Evolutionary conservation across 2,888 invertebrate genomes (phyloP), one percentile per base, ranked within the genome.

Genomic region (Psylliodes chrysocephalus): DNA sequence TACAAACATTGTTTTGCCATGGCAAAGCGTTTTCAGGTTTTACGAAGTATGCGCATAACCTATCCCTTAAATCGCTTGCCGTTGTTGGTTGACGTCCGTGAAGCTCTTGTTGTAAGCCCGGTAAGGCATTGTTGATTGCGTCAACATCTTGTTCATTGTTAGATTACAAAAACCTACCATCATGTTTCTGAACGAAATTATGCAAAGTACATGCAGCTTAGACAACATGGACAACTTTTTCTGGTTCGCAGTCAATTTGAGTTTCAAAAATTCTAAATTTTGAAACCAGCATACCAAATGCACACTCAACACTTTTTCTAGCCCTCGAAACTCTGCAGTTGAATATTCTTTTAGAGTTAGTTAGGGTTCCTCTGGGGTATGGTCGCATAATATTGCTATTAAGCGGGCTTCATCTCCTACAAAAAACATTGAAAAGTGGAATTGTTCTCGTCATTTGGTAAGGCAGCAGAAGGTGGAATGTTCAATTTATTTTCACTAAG

Each of bases 1-100:
- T 55, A 57, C 62, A 65, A 46, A 65, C 61, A 56, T 51, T 62
- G 56, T 62, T 64, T 55, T 65, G 61, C 61, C n/a, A n/a, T n/a
- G n/a, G n/a, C n/a, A n/a, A n/a, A n/a, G n/a, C n/a, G n/a, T n/a
- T n/a, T n/a, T n/a, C n/a, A n/a, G n/a, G n/a, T n/a, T n/a, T n/a
- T n/a, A n/a, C n/a, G n/a, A n/a, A n/a, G n/a, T n/a, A n/a, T n/a
- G n/a, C n/a, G n/a, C n/a, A n/a, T n/a, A n/a, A n/a, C n/a, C n/a
- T n/a, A n/a, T n/a, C n/a, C n/a, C n/a, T n/a, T n/a, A n/a, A n/a
- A n/a, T n/a, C n/a, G n/a, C n/a, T n/a, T n/a, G n/a, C n/a, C n/a
- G n/a, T n/a, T n/a, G n/a, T n/a, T n/a, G n/a, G n/a, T n/a, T n/a
- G n/a, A n/a, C n/a, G n/a, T n/a, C n/a, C n/a, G n/a, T n/a, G n/a